These are phyloP conservation scores for Phrynosoma blainvillii DNA, from an alignment of 2,113 vertebrate genomes.

Conservation along the genomic window DNA sequence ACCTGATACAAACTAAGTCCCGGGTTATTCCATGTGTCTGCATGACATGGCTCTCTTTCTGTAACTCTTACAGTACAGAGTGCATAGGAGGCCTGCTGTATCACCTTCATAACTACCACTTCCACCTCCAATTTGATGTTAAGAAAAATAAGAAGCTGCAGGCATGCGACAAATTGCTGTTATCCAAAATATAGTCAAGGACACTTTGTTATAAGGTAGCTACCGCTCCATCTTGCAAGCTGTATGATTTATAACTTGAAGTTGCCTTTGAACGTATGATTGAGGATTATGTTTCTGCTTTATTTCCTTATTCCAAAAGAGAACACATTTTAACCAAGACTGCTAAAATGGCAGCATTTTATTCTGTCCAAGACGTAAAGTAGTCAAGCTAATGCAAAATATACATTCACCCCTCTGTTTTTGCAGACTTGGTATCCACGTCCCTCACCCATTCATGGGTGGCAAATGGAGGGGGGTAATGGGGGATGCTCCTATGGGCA, in stretches of 20 bases:
- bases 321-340: conserved; percentile 68
- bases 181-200: conserved; percentile 57
- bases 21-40: neutral
- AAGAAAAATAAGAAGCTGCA: conserved; percentile 27
- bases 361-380: conserved; percentile 63
- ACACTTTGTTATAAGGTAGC: conserved; percentile 60
- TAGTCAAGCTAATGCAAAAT: conserved; percentile 68
- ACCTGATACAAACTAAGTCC: neutral
- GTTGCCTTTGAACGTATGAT: conserved; percentile 59
- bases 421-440: no score
- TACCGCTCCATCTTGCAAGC: conserved; percentile 48
- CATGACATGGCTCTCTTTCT: no score
- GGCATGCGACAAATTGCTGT: conserved; percentile 51
- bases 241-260: conserved; percentile 56
- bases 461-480: no score
- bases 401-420: no score
- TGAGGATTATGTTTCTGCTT: conserved; percentile 50
- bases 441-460: no score
- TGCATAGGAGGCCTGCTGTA: neutral
- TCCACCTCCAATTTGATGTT: neutral
- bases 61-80: fast-evolving
- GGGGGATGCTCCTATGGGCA: no score
- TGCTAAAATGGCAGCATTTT: conserved; percentile 67
- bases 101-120: neutral
- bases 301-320: conserved; percentile 61